Conservation (phyloP, 2,113 vertebrate species). For the Tetrax tetrax region DNA sequence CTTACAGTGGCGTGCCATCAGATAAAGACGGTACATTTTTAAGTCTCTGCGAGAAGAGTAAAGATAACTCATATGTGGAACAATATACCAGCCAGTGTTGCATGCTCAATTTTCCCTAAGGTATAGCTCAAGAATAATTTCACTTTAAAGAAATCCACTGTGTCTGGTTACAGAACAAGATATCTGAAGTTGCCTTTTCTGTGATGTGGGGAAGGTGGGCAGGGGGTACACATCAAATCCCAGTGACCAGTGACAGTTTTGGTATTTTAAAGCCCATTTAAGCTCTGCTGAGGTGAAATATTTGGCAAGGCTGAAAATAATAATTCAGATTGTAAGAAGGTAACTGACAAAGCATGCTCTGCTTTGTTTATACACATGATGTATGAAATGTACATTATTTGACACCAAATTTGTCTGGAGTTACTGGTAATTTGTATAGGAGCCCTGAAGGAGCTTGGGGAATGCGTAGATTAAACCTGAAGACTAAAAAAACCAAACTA, state of each 20-base stretch:
- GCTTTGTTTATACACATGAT: not conserved
- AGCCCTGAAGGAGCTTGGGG: not conserved
- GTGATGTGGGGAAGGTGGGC: not conserved
- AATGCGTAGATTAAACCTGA: not conserved
- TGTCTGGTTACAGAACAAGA: not conserved
- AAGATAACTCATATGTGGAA: not conserved
- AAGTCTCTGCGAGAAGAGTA: not conserved
- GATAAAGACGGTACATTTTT: not conserved
- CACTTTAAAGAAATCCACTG: not conserved
- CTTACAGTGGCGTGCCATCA: not conserved
- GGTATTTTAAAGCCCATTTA: not conserved
- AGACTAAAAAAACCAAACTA: not conserved
- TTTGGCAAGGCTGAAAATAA: not conserved
- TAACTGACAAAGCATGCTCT: not conserved
- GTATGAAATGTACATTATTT: not conserved
- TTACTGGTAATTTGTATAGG: not conserved
- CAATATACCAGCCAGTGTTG: not conserved
- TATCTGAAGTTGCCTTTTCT: not conserved
- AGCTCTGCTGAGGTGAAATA: not conserved
- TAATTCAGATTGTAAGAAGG: not conserved
- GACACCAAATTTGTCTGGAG: not conserved
- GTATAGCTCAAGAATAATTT: not conserved
- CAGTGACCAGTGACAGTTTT: not conserved
- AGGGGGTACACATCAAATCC: not conserved
- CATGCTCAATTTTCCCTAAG: not conserved